phyloP scores from a whole-genome alignment of 2,797 vertebrate species.

The Psittacula echo region DNA sequence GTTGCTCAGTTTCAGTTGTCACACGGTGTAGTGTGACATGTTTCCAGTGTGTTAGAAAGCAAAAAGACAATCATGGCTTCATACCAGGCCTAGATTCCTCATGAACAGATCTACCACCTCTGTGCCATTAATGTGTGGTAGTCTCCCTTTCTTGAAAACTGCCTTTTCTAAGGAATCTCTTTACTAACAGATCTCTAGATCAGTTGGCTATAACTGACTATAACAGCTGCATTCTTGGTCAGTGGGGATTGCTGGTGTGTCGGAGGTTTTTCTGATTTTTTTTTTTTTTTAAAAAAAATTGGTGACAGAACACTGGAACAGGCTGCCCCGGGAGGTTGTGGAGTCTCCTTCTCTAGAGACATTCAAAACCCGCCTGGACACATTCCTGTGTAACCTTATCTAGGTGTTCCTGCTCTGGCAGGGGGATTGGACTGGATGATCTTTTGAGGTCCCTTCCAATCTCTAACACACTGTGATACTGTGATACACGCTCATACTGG shows the following conservation, averaged over 20 bases:
- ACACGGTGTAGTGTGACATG: not conserved
- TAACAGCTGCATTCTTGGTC: slow-evolving; percentile 23
- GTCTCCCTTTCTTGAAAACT: not conserved
- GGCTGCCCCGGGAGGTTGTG: too few relatives aligned
- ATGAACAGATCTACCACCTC: slow-evolving; percentile 1
- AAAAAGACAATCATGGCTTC: not conserved
- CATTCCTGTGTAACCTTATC: too few relatives aligned
- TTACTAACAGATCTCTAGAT: not conserved
- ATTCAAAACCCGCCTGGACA: too few relatives aligned
- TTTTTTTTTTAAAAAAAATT: too few relatives aligned
- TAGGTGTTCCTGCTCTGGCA: too few relatives aligned
- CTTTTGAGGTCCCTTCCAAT: too few relatives aligned
- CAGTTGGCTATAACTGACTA: not conserved
- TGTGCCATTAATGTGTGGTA: slow-evolving; percentile 5
- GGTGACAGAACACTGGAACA: too few relatives aligned
- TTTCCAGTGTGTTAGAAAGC: not conserved
- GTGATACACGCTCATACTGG: not conserved
- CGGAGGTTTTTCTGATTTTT: slow-evolving; percentile 30
- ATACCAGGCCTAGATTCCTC: slow-evolving; percentile 33
- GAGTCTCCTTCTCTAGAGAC: too few relatives aligned
- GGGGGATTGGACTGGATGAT: too few relatives aligned
- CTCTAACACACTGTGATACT: too few relatives aligned
- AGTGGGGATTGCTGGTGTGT: slow-evolving; percentile 15
- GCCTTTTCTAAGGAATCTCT: slow-evolving; percentile 1
- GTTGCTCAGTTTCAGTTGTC: not conserved